Conservation (phyloP, 2,888 invertebrate species). For the Marasmarcha lunaedactyla region DNA sequence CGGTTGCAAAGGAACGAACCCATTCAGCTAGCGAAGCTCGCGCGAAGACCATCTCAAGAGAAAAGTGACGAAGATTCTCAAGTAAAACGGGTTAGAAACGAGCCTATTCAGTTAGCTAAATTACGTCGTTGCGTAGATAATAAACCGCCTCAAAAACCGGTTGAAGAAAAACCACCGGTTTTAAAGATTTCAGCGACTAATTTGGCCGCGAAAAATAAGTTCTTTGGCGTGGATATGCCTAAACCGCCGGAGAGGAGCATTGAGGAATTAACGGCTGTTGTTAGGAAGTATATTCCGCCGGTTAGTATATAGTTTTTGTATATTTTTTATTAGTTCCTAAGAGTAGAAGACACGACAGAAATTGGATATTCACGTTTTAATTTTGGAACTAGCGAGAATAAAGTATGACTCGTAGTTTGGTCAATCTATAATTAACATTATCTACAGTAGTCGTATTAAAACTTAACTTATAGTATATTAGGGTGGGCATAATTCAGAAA, state of each 20-base stretch:
- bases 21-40: slow-evolving; percentile 45
- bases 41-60: slow-evolving; percentile 42
- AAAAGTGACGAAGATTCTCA: slow-evolving; percentile 34
- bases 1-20: slow-evolving; percentile 38
- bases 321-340: no score
- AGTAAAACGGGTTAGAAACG: slow-evolving; percentile 37
- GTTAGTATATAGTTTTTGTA: slow-evolving; percentile 25
- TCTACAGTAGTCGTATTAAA: no score
- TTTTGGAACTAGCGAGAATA: no score
- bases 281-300: slow-evolving; percentile 57
- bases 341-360: no score
- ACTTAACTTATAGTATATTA: no score
- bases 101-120: slow-evolving; percentile 52
- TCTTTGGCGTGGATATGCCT: slow-evolving; percentile 45
- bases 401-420: no score
- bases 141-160: slow-evolving; percentile 19
- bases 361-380: no score
- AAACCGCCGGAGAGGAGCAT: slow-evolving; percentile 39
- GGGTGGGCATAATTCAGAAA: no score
- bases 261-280: slow-evolving; percentile 52
- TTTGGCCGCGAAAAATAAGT: slow-evolving; percentile 54
- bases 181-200: slow-evolving; percentile 49
- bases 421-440: no score
- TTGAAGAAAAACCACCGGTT: slow-evolving; percentile 32
- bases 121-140: slow-evolving; percentile 43